Evolutionary conservation across 2,797 vertebrate species (phyloP), one percentile per base, ranked within the genome.

Genomic region (Sebastes diaconus): DNA sequence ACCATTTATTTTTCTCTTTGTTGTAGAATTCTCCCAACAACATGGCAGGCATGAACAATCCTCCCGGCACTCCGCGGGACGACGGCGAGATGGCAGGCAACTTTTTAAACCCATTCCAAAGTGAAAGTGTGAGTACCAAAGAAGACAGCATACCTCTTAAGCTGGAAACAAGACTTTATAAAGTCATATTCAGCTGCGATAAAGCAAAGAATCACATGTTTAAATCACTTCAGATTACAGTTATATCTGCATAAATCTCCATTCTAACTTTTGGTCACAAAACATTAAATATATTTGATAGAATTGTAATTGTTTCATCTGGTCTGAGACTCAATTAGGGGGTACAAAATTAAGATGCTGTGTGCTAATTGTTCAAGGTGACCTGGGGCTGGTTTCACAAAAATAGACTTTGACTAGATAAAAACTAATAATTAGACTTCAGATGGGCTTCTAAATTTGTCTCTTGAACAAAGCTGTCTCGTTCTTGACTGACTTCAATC

Each of bases 51-150:
- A 96, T 98, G 96, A 97, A 96, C 94, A 98, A 97, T 90, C 96
- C 97, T 86, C 97, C 97, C 9, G 97, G 97, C 67, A 97, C 97
- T 88, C 97, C 97, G 5, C 96, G 97, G 36, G 97, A 97, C 20
- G 97, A 98, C 29, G 92, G 97, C 85, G 97, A 98, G 94, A 97
- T 97, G 97, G 94, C 94, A 83, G 96, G 97, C 93, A 97, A 97
- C 92, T 98, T 98, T 96, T 95, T 97, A 94, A 97, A 97, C 93
- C 96, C 97, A 94, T 98, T 98, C 96, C 97, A 97, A 95, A 97
- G 96, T 90, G 97, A 98, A 97, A 97, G 97, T 94, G 97, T 97
- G 94, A 97, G 97, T 96, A 87, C 13, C 57, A 10, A 39, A 29
- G 6, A 8, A 73, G 52, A 27, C 30, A 55, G 8, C 52, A 7